Percentiles rank a stretch among this genome's conserved stretches.
Conservation (phyloP, 2,797 vertebrate species). For the Tokudaia muenninki region DNA sequence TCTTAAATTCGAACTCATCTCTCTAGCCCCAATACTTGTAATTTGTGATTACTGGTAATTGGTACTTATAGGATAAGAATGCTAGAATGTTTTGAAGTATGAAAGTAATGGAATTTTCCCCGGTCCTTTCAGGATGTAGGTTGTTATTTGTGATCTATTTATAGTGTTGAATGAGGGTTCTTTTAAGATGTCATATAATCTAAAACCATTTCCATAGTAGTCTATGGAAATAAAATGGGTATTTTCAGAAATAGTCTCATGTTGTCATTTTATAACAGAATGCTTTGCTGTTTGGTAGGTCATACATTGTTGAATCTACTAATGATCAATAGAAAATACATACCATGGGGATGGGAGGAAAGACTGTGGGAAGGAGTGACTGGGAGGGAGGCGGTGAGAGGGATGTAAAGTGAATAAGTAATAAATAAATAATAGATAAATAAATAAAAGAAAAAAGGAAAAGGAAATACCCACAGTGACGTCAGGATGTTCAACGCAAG, state of each 20-base stretch:
- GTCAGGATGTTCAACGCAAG: neutral
- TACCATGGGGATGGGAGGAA: neutral
- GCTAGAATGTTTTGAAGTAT: constrained; percentile 9
- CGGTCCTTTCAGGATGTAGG: neutral
- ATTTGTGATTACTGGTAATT: constrained; percentile 36
- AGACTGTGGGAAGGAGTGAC: neutral
- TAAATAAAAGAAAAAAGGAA: neutral
- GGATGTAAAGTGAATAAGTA: neutral
- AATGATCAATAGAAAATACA: neutral
- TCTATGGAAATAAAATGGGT: neutral
- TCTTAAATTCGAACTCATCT: neutral
- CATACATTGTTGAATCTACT: constrained; percentile 51
- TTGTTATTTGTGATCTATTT: neutral
- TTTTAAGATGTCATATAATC: neutral
- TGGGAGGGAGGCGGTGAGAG: neutral
- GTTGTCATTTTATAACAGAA: neutral
- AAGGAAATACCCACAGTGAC: neutral
- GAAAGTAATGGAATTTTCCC: constrained; percentile 10
- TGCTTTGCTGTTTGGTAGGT: constrained; percentile 7
- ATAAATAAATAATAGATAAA: neutral
- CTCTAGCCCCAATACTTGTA: neutral
- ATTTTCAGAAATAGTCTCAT: constrained; percentile 7
- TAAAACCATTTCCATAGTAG: neutral
- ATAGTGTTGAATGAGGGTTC: constrained; percentile 4
- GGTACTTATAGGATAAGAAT: neutral